Base-by-base conservation (phyloP, 2,797 vertebrate genomes). In the Agapornis canus region DNA sequence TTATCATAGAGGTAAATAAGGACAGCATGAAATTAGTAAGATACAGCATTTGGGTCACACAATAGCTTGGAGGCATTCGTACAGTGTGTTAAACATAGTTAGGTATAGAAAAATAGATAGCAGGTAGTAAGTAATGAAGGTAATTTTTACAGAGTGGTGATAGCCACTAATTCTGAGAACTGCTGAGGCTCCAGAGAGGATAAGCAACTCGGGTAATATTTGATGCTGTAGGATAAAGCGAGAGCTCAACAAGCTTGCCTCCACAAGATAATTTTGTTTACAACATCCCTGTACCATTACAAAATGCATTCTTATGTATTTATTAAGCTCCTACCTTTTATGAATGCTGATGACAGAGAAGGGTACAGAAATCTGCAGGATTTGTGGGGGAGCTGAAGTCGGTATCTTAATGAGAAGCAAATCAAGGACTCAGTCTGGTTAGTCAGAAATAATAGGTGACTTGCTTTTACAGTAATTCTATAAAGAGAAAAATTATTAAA, bases 41-140 rank as follows among this genome's bases (percentile, higher is more conserved):
- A 9, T 17, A 25, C 13, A 13, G 42, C 14, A 60, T 19, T 40
- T 48, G 45, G 45, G 42, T 90, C 35, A 72, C 42, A 49, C 1
- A 0, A 0, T 29, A 35, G 6, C 16, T 54, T 21, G 42, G n/a
- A 51, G 39, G 25, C 35, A 17, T 56, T 70, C 5, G 1, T 54
- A 13, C 15, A 42, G 22, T 29, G 19, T 4, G 2, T 20, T 45
- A 78, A 39, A 43, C 26, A 27, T 26, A 27, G 42, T 27, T 49
- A 72, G 25, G 47, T 65, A 37, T 14, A 68, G 45, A 83, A n/a
- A 3, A 5, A n/a, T 39, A 79, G 32, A 27, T 29, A 56, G 56
- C 26, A 72, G 68, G 17, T 18, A 32, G 27, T 43, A 31, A 88
- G 56, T 70, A 89, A 77, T 13, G 18, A 69, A 79, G 32, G 20